Conservation (phyloP, 1,140 invertebrate genomes). For the Tetragnatha versicolor region DNA sequence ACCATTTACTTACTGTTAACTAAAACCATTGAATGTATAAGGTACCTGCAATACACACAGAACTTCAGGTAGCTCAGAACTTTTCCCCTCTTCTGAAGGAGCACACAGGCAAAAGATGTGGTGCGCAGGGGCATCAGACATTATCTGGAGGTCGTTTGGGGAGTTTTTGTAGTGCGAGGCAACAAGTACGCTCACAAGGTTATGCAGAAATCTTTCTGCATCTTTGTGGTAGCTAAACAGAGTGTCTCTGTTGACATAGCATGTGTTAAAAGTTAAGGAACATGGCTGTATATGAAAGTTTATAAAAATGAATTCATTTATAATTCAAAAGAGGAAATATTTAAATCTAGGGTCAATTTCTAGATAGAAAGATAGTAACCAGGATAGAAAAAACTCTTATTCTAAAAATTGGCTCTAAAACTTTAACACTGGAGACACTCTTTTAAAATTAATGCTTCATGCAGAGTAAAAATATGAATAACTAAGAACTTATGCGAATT, state of each 20-base stretch:
- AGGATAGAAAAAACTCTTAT: not conserved
- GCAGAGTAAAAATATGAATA: not conserved
- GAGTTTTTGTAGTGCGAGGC: constrained; percentile 99
- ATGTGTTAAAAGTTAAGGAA: constrained; percentile 54
- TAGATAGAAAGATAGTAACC: too few relatives aligned
- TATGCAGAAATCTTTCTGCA: constrained; percentile 92
- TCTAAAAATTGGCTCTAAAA: not conserved
- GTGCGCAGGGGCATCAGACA: constrained; percentile 98
- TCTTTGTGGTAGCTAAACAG: constrained; percentile 97
- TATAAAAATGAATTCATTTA: not conserved
- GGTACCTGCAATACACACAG: constrained; percentile 85
- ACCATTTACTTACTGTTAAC: too few relatives aligned
- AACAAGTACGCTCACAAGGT: constrained; percentile 91
- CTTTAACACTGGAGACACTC: not conserved
- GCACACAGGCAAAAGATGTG: constrained; percentile 95
- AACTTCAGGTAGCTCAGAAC: constrained; percentile 84
- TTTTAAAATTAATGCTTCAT: not conserved
- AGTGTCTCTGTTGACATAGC: constrained; percentile 80
- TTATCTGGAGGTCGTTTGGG: constrained; percentile 98
- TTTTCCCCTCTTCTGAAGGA: constrained; percentile 75
- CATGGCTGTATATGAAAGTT: too few relatives aligned
- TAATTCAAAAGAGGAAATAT: too few relatives aligned
- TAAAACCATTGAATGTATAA: too few relatives aligned
- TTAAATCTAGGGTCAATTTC: too few relatives aligned
- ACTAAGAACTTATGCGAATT: not conserved